Conservation (phyloP, 2,888 invertebrate genomes). For the Branchipolynoe longqiensis region DNA sequence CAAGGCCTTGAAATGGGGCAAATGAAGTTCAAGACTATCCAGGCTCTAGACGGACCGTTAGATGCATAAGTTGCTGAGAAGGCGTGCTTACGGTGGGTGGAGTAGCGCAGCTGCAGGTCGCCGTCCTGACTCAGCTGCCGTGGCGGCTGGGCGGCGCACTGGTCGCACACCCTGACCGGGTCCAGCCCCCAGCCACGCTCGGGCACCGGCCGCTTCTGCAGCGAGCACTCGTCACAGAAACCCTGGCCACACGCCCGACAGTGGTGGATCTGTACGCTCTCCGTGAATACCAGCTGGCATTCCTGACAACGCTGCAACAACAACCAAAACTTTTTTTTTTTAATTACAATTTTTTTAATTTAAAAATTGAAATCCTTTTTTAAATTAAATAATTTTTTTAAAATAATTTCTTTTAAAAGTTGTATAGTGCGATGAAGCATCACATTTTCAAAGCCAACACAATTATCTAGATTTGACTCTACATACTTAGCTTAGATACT, state of each 20-base stretch:
- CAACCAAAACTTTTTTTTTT: not conserved
- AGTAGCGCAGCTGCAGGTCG: not conserved
- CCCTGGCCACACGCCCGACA: constrained; percentile 91
- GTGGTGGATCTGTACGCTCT: constrained; percentile 83
- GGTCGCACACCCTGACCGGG: constrained; percentile 89
- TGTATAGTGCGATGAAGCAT: too few relatives aligned
- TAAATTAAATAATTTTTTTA: too few relatives aligned
- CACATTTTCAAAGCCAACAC: too few relatives aligned
- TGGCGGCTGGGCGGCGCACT: constrained; percentile 83
- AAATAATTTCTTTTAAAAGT: too few relatives aligned
- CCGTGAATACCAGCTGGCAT: constrained; percentile 83
- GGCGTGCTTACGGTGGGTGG: not conserved
- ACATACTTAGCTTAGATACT: too few relatives aligned
- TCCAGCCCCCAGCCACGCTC: constrained; percentile 87
- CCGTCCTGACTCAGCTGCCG: constrained; percentile 50
- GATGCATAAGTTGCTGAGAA: too few relatives aligned
- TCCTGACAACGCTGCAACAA: constrained; percentile 85
- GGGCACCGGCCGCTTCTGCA: constrained; percentile 87
- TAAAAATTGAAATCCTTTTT: too few relatives aligned
- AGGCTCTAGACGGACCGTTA: too few relatives aligned
- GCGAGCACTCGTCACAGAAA: constrained; percentile 89
- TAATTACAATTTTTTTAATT: too few relatives aligned
- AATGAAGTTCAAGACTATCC: too few relatives aligned
- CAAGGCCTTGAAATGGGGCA: too few relatives aligned
- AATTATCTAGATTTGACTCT: too few relatives aligned